These are phyloP conservation scores for Chloroclysta siterata DNA, from an alignment of 2,888 invertebrate species.

Conservation along the genomic window DNA sequence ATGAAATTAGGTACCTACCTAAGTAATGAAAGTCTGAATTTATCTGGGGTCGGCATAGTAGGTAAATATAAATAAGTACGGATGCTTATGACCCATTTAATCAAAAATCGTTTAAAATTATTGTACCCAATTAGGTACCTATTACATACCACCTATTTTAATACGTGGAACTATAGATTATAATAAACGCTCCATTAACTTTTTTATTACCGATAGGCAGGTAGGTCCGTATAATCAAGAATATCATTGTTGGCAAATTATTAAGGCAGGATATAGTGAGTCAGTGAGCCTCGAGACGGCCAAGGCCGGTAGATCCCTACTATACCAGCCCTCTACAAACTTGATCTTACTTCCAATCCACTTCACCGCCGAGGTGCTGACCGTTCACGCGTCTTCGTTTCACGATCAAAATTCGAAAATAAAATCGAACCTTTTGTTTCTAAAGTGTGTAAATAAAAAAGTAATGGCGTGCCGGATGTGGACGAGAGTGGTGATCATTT, in stretches of 20 bases:
- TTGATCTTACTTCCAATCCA: constrained; percentile 24
- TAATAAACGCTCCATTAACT: too few species aligned
- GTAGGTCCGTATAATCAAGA: too few species aligned
- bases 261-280: constrained; percentile 47
- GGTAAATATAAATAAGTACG: too few species aligned
- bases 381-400: constrained; percentile 31
- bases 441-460: constrained; percentile 9
- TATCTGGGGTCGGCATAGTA: too few species aligned
- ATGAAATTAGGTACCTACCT: too few species aligned
- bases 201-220: too few species aligned
- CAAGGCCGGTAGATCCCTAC: constrained; percentile 65
- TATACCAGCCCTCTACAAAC: constrained; percentile 35
- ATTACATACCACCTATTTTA: too few species aligned
- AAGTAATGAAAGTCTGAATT: too few species aligned
- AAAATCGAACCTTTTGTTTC: not conserved
- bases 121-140: too few species aligned
- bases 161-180: not conserved
- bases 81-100: too few species aligned
- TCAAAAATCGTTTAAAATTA: too few species aligned
- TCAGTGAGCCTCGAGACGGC: constrained; percentile 66
- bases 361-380: constrained; percentile 33
- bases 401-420: constrained; percentile 17
- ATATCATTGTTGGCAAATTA: too few species aligned
- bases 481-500: constrained; percentile 59
- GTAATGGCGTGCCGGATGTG: constrained; percentile 52